Evolutionary conservation across 1,140 invertebrate species (phyloP).

Genomic region (Ylistrum balloti): DNA sequence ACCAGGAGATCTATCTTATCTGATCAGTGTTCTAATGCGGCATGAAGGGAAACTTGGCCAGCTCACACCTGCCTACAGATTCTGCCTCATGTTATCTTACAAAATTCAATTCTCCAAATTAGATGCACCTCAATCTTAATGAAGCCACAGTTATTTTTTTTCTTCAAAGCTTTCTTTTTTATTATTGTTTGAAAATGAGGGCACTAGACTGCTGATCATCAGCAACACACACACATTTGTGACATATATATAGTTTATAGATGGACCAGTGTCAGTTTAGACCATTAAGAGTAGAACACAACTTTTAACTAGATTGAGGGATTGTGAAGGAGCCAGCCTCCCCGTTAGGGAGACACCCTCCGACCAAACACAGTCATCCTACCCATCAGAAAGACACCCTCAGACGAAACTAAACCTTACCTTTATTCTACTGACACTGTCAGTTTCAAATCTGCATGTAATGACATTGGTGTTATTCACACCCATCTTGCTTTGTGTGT

Average conservation of each 20-base stretch:
- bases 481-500: neutral
- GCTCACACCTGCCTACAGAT: conserved; percentile 36
- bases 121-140: neutral
- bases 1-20: conserved; percentile 16
- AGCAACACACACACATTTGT: neutral
- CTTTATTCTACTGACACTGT: neutral
- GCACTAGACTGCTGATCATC: neutral
- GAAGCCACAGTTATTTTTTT: neutral
- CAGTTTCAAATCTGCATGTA: neutral
- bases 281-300: neutral
- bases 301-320: neutral
- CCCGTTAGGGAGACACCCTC: neutral
- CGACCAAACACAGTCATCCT: too few relatives aligned
- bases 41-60: conserved; percentile 22
- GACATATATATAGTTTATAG: neutral
- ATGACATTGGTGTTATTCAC: neutral
- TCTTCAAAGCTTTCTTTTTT: too few relatives aligned
- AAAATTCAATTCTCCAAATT: conserved; percentile 6
- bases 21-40: conserved; percentile 6
- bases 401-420: neutral
- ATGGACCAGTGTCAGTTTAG: neutral
- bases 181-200: neutral
- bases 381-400: neutral
- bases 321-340: neutral
- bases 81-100: neutral